These are phyloP conservation scores for Apocheima hispidaria DNA, from an alignment of 2,888 invertebrate genomes.

Conservation along the genomic window DNA sequence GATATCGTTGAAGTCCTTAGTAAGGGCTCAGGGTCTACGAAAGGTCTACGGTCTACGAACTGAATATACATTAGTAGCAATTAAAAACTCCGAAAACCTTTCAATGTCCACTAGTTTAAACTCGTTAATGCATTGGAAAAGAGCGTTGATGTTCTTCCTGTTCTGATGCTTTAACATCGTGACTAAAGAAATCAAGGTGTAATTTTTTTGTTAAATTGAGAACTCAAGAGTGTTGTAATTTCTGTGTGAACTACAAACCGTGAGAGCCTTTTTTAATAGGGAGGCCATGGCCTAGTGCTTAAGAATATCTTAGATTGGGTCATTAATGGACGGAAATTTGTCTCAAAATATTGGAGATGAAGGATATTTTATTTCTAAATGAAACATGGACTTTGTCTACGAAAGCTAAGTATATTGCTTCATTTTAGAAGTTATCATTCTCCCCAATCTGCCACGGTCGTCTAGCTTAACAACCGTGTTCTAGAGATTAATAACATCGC, in stretches of 20 bases:
- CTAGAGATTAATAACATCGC: slow-evolving; percentile 71
- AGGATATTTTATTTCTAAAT: neutral
- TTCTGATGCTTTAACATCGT: neutral
- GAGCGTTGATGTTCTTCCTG: neutral
- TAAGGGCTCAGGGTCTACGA: slow-evolving; percentile 7
- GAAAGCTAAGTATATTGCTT: slow-evolving; percentile 34
- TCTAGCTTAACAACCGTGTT: slow-evolving; percentile 41
- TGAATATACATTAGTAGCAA: neutral
- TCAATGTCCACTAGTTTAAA: neutral
- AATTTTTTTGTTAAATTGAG: slow-evolving; percentile 25
- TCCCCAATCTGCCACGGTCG: slow-evolving; percentile 39
- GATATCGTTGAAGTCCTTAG: slow-evolving; percentile 36
- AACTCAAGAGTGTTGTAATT: slow-evolving; percentile 10
- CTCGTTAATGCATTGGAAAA: neutral
- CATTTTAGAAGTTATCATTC: slow-evolving; percentile 57
- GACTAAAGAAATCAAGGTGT: slow-evolving; percentile 9
- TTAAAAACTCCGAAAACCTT: neutral
- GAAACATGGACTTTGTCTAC: neutral
- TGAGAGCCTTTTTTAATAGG: slow-evolving; percentile 40
- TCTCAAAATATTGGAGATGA: neutral
- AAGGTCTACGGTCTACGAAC: neutral
- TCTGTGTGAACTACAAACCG: slow-evolving; percentile 41
- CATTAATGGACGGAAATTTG: neutral
- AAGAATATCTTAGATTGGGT: slow-evolving; percentile 6
- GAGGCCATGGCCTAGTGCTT: slow-evolving; percentile 40